phyloP scores from a whole-genome alignment of 2,797 vertebrate species.

The Sebastes minor region DNA sequence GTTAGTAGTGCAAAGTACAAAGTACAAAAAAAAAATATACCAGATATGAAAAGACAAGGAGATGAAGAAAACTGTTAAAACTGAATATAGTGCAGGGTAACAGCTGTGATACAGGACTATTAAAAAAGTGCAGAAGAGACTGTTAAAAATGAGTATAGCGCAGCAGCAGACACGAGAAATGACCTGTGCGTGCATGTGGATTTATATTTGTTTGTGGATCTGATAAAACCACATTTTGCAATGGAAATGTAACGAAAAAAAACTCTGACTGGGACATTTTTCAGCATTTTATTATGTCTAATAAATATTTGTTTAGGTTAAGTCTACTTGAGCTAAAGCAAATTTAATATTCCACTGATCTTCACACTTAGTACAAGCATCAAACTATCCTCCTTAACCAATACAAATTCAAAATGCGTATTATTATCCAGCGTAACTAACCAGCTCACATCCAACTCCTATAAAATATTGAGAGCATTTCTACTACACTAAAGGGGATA shows the following conservation, averaged over 20 bases:
- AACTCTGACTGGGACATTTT: background rate
- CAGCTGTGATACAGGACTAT: too few relatives aligned
- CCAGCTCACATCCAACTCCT: background rate
- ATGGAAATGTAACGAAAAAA: background rate
- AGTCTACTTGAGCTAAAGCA: background rate
- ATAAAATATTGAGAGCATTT: constrained; percentile 15
- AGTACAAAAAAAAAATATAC: too few relatives aligned
- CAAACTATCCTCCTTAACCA: background rate
- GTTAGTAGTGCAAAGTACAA: too few relatives aligned
- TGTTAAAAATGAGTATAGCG: too few relatives aligned
- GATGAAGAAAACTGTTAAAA: too few relatives aligned
- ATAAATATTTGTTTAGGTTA: background rate
- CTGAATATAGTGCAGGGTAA: too few relatives aligned
- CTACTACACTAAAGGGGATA: constrained; percentile 3
- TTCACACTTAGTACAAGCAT: background rate
- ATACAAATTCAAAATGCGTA: constrained; percentile 6
- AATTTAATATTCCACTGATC: background rate
- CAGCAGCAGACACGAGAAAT: background rate
- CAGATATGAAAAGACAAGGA: too few relatives aligned
- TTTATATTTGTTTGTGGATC: background rate
- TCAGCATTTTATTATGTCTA: background rate
- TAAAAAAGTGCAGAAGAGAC: too few relatives aligned
- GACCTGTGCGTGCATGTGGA: background rate
- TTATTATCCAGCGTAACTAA: constrained; percentile 7
- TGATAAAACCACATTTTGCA: background rate